Evolutionary conservation across 2,888 invertebrate species (phyloP).

Genomic region (Drosophila testacea): DNA sequence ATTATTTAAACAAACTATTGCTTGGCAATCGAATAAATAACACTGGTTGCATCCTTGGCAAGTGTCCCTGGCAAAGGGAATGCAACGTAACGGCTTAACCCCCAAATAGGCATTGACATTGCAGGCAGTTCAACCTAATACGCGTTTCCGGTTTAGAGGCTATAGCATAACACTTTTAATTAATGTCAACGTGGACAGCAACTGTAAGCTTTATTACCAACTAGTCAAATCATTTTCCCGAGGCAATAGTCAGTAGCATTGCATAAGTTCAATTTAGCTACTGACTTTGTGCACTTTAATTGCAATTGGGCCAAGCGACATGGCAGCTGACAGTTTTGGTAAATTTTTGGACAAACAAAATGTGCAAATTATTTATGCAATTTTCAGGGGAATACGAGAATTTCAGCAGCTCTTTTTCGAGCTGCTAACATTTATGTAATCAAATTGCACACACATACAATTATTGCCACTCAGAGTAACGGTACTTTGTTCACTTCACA

Average conservation of each 20-base stretch:
- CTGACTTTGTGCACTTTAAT: conserved; percentile 52
- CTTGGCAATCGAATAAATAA: neutral
- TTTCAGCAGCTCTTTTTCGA: conserved; percentile 9
- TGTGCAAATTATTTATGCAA: conserved; percentile 51
- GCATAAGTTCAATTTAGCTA: conserved; percentile 59
- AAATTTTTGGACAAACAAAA: conserved; percentile 13
- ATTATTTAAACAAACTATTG: too few species aligned
- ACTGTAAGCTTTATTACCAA: conserved; percentile 16
- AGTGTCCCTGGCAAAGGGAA: conserved; percentile 31
- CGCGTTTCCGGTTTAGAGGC: conserved; percentile 49
- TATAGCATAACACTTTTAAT: conserved; percentile 76
- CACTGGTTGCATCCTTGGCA: conserved; percentile 32
- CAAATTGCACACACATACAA: conserved; percentile 7
- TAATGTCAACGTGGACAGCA: conserved; percentile 59
- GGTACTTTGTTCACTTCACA: conserved; percentile 13
- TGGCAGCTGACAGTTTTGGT: conserved; percentile 31
- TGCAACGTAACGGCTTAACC: neutral
- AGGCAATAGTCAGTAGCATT: conserved; percentile 36
- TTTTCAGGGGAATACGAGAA: conserved; percentile 8
- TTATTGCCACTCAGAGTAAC: conserved; percentile 1
- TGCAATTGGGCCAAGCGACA: conserved; percentile 26
- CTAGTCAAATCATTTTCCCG: conserved; percentile 22
- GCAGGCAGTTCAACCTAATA: conserved; percentile 3
- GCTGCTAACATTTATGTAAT: conserved; percentile 2
- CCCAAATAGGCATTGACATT: conserved; percentile 29